Evolutionary conservation across 92 coral and sea anemone species (phyloP).

Genomic region (Parazoanthus atlanticus): DNA sequence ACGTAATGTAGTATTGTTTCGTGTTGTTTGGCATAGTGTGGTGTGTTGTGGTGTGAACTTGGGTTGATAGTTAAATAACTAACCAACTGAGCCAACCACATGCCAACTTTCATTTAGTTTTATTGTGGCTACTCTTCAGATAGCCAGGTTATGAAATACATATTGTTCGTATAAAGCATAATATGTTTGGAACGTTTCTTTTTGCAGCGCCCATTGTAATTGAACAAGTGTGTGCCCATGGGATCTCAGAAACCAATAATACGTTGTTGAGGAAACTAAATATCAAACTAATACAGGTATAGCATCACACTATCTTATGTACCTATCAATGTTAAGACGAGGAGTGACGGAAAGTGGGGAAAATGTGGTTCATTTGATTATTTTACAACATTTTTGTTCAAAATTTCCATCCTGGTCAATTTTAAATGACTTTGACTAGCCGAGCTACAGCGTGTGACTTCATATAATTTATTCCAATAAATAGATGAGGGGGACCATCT

Average conservation of each 20-base stretch:
- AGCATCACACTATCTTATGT: no score
- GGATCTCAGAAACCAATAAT: conserved; percentile 70
- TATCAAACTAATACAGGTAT: conserved; percentile 90
- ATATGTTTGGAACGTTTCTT: not conserved
- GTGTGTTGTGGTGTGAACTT: not conserved
- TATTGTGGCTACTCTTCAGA: not conserved
- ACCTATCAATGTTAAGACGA: not conserved
- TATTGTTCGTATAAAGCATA: not conserved
- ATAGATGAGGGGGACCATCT: no score
- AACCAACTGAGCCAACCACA: not conserved
- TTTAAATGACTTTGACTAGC: no score
- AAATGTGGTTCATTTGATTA: not conserved
- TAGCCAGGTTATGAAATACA: not conserved
- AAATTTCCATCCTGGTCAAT: no score
- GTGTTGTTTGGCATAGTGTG: not conserved
- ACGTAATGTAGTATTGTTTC: not conserved
- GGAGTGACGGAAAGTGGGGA: not conserved
- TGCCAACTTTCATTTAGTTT: no score
- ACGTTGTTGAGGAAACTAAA: conserved; percentile 86
- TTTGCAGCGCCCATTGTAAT: conserved; percentile 76
- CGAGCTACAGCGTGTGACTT: no score
- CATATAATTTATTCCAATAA: no score
- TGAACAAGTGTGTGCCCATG: conserved; percentile 68
- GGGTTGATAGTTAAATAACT: not conserved
- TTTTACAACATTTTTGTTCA: no score